Evolutionary conservation across 2,888 invertebrate species (phyloP), one percentile per base, ranked within the genome.

Genomic region (Pollenia angustigena): DNA sequence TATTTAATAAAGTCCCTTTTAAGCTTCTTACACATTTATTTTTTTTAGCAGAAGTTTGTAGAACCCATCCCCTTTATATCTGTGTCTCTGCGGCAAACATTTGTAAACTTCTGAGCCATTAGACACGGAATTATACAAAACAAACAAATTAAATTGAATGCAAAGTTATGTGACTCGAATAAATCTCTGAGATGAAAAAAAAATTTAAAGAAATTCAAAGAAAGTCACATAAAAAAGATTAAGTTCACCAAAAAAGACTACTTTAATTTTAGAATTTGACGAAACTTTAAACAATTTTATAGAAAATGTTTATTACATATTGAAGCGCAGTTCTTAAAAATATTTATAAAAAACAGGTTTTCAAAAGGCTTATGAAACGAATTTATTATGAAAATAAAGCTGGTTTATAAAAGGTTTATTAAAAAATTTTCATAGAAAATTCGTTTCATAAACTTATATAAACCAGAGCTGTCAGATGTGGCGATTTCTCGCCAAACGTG

Each of bases 151-250:
- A 69, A 69, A 79, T 69, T 60, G 60, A 60, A 66, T 40, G 56
- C 4, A 66, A 78, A 78, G 8, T 32, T 66, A 56, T 78, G 76
- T 66, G 76, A 66, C 76, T 48, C 4, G 54, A 78, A 66, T 78
- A 56, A 78, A 46, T 78, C 14, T 18, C 32, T 66, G 23, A 9
- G 12, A 14, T 18, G 9, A 44, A 54, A 12, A 54, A 23, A 44
- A 64, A n/a, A 32, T 44, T 8, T 16, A n/a, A 48, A 12, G 11
- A 32, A 23, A 48, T 71, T 46, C 14, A 56, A 56, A 7, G 4
- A 9, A 50, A 60, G 32, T 40, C 2, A n/a, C 11, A 14, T 18
- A 11, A 0, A 16, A 56, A 0, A 16, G 46, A 66, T 14, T 69
- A n/a, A 16, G 9, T 12, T 1, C 12, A 16, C 11, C 3, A 11